Conservation (phyloP, 2,888 invertebrate species). For the Himalopsyche tibetana region DNA sequence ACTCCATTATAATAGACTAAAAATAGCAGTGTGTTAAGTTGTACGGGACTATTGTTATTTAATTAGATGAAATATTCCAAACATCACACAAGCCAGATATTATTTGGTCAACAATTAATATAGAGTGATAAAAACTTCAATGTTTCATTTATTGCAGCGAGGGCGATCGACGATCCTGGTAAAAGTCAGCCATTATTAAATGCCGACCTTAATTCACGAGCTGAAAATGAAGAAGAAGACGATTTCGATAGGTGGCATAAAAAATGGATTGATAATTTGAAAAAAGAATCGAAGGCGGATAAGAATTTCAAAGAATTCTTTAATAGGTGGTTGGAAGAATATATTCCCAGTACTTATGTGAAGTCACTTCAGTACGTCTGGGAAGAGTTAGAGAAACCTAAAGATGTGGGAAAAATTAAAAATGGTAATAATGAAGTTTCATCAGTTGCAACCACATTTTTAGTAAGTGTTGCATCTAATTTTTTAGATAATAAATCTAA, state of each 20-base stretch:
- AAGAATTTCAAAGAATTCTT: constrained; percentile 7
- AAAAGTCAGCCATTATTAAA: background rate
- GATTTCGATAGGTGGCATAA: background rate
- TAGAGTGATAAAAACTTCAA: background rate
- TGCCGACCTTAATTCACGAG: background rate
- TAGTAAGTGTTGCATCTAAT: background rate
- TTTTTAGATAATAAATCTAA: background rate
- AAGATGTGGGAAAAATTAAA: background rate
- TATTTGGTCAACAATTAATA: too few relatives aligned
- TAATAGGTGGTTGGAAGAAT: constrained; percentile 29
- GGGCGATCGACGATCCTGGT: background rate
- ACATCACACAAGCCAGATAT: too few relatives aligned
- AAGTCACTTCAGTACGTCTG: constrained; percentile 1
- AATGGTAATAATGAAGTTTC: background rate
- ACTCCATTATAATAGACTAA: too few relatives aligned
- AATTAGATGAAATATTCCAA: too few relatives aligned
- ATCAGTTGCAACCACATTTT: background rate
- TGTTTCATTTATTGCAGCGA: constrained; percentile 8
- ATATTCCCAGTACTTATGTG: constrained; percentile 3
- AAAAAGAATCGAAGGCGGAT: background rate
- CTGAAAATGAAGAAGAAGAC: background rate
- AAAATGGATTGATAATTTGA: background rate
- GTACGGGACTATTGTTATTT: too few relatives aligned
- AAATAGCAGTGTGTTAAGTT: too few relatives aligned
- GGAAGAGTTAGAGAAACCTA: background rate